A percentile compares a stretch with the other conserved stretches of the same genome.
Evolutionary conservation across 1,140 invertebrate species (phyloP).

Genomic region (Drosophila ananassae): DNA sequence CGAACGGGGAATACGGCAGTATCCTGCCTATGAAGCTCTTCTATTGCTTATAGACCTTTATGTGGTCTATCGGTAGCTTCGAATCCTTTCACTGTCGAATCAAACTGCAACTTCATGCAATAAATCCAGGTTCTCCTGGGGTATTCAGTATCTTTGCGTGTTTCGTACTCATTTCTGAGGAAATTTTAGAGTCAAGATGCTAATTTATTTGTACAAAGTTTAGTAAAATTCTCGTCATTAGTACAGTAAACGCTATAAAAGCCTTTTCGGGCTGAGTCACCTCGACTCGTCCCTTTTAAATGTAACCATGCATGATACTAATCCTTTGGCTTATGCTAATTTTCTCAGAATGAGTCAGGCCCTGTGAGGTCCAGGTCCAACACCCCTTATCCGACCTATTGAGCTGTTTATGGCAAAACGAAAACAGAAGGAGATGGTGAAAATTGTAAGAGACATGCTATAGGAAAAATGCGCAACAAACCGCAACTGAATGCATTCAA

Average conservation of each 20-base stretch:
- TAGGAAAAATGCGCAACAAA: slow-evolving; percentile 50
- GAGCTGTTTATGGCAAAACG: slow-evolving; percentile 14
- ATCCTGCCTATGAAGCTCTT: slow-evolving; percentile 15
- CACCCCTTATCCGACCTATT: slow-evolving; percentile 27
- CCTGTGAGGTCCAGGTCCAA: slow-evolving; percentile 15
- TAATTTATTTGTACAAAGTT: neutral
- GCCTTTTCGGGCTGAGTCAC: slow-evolving; percentile 9
- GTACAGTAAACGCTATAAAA: no score
- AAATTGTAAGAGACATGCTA: slow-evolving; percentile 40
- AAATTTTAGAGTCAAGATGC: neutral
- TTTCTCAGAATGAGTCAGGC: slow-evolving; percentile 54
- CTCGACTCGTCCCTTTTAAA: slow-evolving; percentile 15
- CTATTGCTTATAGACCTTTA: slow-evolving; percentile 13
- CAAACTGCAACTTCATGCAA: neutral
- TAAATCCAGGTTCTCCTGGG: neutral
- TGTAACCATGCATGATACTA: slow-evolving; percentile 47
- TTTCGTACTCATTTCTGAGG: neutral
- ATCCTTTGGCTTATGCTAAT: slow-evolving; percentile 67
- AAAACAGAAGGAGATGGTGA: slow-evolving; percentile 15
- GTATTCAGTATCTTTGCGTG: neutral
- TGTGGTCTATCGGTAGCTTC: neutral
- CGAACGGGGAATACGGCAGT: slow-evolving; percentile 47
- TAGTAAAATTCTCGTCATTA: neutral
- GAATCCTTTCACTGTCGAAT: neutral
- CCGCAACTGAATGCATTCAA: slow-evolving; percentile 45